Percentiles rank a stretch among this genome's conserved stretches.
phyloP scores from a whole-genome alignment of 30 jellyfish, hydroid and myxozoan genomes.

The Clytia hemisphaerica region DNA sequence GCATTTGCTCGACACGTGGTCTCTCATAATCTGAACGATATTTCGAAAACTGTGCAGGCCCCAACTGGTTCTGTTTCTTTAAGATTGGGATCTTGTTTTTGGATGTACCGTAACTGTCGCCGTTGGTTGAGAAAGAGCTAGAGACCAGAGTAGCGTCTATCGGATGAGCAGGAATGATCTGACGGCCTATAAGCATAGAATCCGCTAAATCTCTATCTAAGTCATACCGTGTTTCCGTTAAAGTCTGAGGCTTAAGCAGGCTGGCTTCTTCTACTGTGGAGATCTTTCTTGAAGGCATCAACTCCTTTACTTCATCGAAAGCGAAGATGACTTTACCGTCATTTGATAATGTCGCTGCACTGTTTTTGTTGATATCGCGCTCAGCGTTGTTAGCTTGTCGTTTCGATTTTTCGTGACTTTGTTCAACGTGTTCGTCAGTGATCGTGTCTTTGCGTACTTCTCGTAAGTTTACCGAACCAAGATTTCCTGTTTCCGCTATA shows the following conservation, averaged over 20 bases:
- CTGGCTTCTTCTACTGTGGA: background rate
- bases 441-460: background rate
- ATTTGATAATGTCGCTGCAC: background rate
- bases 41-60: no score
- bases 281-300: slow-evolving; percentile 32
- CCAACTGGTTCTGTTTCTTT: no score
- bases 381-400: background rate
- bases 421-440: background rate
- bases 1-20: no score
- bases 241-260: background rate
- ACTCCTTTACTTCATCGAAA: slow-evolving; percentile 86
- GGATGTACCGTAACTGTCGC: no score
- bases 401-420: background rate
- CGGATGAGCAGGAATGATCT: no score
- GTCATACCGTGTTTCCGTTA: background rate
- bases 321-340: slow-evolving; percentile 60
- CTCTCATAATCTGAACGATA: no score
- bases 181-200: slow-evolving; percentile 20
- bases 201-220: slow-evolving; percentile 28
- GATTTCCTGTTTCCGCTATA: slow-evolving; percentile 23
- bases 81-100: no score
- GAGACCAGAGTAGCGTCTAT: no score
- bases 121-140: no score
- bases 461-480: slow-evolving; percentile 16
- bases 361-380: background rate